Percentiles rank a stretch among this genome's conserved stretches.
phyloP scores from a whole-genome alignment of 2,797 vertebrate genomes.

The Vespertilio murinus region DNA sequence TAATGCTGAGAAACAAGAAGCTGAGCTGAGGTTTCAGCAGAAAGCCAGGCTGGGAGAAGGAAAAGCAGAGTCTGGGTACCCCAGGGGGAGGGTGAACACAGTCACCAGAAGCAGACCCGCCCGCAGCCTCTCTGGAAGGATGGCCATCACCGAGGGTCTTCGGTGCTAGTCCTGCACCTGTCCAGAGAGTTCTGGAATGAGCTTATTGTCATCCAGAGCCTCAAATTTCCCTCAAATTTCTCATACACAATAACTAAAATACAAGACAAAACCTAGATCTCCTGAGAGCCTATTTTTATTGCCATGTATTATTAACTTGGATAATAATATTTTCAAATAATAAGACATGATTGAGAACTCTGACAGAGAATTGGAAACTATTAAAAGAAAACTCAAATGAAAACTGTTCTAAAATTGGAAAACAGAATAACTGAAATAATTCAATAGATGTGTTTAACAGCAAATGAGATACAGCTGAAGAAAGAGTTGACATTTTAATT shows the following conservation, averaged over 20 bases:
- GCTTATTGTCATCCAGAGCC: background rate
- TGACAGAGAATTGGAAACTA: background rate
- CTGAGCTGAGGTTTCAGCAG: background rate
- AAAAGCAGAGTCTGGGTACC: background rate
- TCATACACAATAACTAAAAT: background rate
- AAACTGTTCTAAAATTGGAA: conserved; percentile 32
- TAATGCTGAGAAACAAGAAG: background rate
- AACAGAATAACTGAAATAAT: background rate
- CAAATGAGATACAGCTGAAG: background rate
- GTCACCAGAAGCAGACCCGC: background rate
- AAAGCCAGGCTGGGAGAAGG: background rate
- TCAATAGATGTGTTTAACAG: background rate
- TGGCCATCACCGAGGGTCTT: background rate
- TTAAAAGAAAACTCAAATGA: conserved; percentile 36
- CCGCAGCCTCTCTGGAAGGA: background rate
- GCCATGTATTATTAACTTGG: background rate
- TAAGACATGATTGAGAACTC: background rate
- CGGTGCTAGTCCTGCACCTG: background rate
- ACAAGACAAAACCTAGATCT: background rate
- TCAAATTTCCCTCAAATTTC: background rate
- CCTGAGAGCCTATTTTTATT: background rate
- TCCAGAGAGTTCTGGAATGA: background rate
- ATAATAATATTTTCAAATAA: background rate
- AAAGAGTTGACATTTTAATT: background rate
- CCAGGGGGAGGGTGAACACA: background rate